Percentiles rank a stretch among this genome's conserved stretches.
Evolutionary conservation across 2,888 invertebrate species (phyloP).

Genomic region (Nesidiocoris tenuis): DNA sequence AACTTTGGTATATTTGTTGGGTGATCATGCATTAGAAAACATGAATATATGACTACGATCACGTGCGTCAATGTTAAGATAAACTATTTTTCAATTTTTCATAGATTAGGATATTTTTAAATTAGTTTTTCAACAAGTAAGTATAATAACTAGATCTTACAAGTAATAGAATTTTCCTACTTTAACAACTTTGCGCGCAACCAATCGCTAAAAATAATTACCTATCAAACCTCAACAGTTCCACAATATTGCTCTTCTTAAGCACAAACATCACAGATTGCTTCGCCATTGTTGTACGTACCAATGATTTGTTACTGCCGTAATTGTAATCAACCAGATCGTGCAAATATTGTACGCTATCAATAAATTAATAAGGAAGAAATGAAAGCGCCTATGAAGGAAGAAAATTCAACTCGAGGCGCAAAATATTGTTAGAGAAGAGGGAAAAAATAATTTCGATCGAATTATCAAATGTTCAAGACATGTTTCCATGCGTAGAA

Average conservation of each 20-base stretch:
- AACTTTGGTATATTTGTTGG: conserved; percentile 42
- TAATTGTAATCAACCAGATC: background rate
- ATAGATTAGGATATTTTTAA: background rate
- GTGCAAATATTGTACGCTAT: conserved; percentile 5
- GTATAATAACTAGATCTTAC: conserved; percentile 25
- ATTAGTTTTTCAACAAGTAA: conserved; percentile 14
- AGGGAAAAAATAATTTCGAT: background rate
- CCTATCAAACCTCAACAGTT: background rate
- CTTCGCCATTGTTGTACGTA: conserved; percentile 23
- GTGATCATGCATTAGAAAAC: conserved; percentile 37
- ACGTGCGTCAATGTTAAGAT: conserved; percentile 23
- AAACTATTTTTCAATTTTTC: conserved; percentile 9
- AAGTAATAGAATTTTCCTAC: conserved; percentile 27
- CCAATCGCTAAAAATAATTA: conserved; percentile 33
- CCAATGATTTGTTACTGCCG: conserved; percentile 12
- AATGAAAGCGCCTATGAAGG: background rate
- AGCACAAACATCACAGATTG: conserved; percentile 40
- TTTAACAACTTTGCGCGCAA: conserved; percentile 8
- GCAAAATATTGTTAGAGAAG: background rate
- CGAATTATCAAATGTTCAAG: background rate
- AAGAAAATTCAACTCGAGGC: background rate
- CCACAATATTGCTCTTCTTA: conserved; percentile 35
- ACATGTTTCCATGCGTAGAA: background rate
- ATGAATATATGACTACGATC: conserved; percentile 34
- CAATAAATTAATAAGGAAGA: no score